phyloP scores from a whole-genome alignment of 1,140 invertebrate genomes.

The Dreissena rostriformis region DNA sequence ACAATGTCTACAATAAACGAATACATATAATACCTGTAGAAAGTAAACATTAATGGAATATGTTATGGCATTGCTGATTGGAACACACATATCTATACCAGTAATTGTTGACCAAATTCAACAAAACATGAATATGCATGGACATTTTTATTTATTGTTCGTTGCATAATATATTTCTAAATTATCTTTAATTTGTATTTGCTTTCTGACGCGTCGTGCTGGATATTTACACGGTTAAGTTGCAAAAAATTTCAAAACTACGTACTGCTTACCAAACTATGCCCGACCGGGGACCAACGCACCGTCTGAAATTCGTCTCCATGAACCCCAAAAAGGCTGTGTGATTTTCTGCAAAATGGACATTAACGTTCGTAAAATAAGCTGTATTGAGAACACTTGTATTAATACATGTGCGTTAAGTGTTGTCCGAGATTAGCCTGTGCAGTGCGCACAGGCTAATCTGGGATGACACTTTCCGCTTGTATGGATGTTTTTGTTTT shows the following conservation, averaged over 20 bases:
- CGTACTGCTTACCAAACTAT: conserved; percentile 77
- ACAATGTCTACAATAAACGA: not conserved
- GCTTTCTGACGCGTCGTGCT: not conserved
- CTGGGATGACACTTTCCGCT: not conserved
- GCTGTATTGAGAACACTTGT: no score
- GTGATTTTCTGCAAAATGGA: conserved; percentile 82
- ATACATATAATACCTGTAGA: not conserved
- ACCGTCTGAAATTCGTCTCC: conserved; percentile 82
- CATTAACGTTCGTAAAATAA: not conserved
- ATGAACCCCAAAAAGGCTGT: conserved; percentile 33
- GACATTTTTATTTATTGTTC: no score
- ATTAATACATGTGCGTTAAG: not conserved
- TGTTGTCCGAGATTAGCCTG: not conserved
- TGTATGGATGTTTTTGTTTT: no score
- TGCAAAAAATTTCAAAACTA: not conserved
- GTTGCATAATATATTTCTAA: no score
- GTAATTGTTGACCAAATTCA: not conserved
- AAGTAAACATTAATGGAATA: not conserved
- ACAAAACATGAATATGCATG: no score
- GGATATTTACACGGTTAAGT: no score
- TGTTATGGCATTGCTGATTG: not conserved
- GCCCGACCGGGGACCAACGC: conserved; percentile 87
- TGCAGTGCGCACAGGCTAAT: not conserved
- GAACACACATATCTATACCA: not conserved
- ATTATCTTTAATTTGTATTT: not conserved